Conservation (phyloP, 2,113 vertebrate genomes). For the Albula glossodonta region DNA sequence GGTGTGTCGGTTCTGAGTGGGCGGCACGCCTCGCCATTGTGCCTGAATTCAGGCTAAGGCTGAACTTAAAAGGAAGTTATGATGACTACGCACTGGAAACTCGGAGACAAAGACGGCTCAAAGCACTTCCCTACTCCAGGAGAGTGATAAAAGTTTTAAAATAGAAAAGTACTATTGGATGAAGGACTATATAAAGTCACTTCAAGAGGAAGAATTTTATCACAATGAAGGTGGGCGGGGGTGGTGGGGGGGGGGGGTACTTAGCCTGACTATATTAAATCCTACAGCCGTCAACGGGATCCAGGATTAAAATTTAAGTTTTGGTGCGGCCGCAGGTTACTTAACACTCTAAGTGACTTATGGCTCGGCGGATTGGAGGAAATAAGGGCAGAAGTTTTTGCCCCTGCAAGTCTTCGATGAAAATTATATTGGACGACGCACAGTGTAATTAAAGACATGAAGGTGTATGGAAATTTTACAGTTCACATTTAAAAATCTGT, state of each 20-base stretch:
- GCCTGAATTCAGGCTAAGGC: not conserved
- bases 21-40: not conserved
- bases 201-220: not conserved
- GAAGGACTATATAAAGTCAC: not conserved
- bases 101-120: not conserved
- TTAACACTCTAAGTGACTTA: too few species aligned
- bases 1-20: not conserved
- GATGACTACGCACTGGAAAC: not conserved
- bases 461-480: too few species aligned
- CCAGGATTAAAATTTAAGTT: too few species aligned
- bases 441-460: too few species aligned
- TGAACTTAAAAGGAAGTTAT: not conserved
- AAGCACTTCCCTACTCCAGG: not conserved
- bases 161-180: not conserved
- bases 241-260: not conserved
- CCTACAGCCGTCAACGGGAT: not conserved
- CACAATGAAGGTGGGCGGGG: too few species aligned
- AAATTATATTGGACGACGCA: too few species aligned
- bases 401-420: too few species aligned
- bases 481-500: too few species aligned
- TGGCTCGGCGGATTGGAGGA: too few species aligned
- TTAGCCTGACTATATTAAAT: not conserved
- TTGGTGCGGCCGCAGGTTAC: too few species aligned
- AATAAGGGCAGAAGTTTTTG: too few species aligned
- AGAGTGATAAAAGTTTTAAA: not conserved